A percentile compares a stretch with the other conserved stretches of the same genome.
phyloP scores from a whole-genome alignment of 2,797 vertebrate species.

The Micropoecilia bifurca region DNA sequence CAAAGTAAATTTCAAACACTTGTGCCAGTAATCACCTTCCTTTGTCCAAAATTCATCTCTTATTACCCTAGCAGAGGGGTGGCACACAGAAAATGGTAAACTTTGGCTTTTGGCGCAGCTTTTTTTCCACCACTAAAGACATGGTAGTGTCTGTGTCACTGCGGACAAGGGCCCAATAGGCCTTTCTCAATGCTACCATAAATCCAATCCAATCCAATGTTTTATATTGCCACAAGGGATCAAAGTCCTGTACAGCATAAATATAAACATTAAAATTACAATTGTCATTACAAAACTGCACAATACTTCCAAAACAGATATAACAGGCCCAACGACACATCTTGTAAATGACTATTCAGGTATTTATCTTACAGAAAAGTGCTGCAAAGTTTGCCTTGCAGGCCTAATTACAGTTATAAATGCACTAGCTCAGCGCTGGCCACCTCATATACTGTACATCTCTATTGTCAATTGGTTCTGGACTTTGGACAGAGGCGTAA shows the following conservation, averaged over 20 bases:
- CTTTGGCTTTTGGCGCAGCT: neutral
- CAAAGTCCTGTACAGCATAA: neutral
- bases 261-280: neutral
- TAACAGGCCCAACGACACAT: neutral
- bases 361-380: neutral
- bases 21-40: neutral
- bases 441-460: neutral
- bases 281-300: neutral
- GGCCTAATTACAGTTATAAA: neutral
- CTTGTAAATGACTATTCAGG: neutral
- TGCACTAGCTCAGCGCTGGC: no score
- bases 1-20: neutral
- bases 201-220: neutral
- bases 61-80: neutral
- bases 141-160: neutral
- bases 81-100: neutral
- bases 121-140: neutral
- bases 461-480: no score
- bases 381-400: neutral
- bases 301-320: neutral
- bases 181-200: neutral
- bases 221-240: neutral
- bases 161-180: neutral
- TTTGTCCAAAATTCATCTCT: neutral
- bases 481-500: no score